A percentile compares a stretch with the other conserved stretches of the same genome.
These are phyloP conservation scores for Tokudaia muenninki DNA, from an alignment of 2,797 vertebrate species.

Conservation along the genomic window DNA sequence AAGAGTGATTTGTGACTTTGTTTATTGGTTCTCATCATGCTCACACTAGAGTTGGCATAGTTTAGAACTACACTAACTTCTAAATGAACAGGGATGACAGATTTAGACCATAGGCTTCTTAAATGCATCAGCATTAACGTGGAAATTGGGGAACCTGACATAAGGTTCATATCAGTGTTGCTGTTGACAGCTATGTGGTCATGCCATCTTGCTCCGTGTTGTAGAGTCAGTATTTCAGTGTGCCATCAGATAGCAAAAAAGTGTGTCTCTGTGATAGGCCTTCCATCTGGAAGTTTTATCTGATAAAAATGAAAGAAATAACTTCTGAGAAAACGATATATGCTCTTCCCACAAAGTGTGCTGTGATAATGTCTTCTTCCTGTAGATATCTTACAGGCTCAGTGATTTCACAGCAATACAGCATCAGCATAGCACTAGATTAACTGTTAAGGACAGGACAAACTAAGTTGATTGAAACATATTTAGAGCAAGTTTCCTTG, in stretches of 20 bases:
- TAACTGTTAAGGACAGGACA: neutral
- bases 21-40: neutral
- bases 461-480: conserved; percentile 29
- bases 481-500: conserved; percentile 25
- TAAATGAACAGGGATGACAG: conserved; percentile 25
- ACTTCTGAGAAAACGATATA: conserved; percentile 43
- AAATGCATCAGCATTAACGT: conserved; percentile 41
- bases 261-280: conserved; percentile 28
- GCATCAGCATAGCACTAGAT: neutral
- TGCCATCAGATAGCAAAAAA: conserved; percentile 40
- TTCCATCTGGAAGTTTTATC: conserved; percentile 66
- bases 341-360: neutral
- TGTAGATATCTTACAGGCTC: neutral
- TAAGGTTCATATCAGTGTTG: conserved; percentile 20
- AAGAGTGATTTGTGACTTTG: conserved; percentile 15
- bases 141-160: conserved; percentile 19
- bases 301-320: conserved; percentile 35
- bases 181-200: conserved; percentile 44
- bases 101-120: conserved; percentile 42
- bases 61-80: conserved; percentile 57
- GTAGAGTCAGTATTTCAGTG: conserved; percentile 32
- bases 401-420: neutral
- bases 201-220: neutral
- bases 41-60: neutral
- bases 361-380: neutral